Evolutionary conservation across 2,888 invertebrate genomes (phyloP), one percentile per base, ranked within the genome.

Genomic region (Aquatica leii): DNA sequence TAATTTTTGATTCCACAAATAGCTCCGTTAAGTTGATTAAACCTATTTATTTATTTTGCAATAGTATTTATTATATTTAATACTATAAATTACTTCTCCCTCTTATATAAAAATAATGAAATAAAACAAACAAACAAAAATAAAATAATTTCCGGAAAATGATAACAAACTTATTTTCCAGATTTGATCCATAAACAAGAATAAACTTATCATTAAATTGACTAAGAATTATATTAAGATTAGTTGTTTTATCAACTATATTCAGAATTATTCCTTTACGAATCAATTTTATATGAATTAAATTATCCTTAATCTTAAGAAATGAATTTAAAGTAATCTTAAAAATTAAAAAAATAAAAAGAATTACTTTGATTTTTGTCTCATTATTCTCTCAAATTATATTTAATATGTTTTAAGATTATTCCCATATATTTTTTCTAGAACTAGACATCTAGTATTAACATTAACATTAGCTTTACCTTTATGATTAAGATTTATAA

Each of bases 1-100:
- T 87, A 87, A 85, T 86, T 85, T 86, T 88, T 86, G 80, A 88
- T 89, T 0, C 88, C 88, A 59, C 89, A 89, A 86, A 88, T 89
- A 87, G 84, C 85, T 35, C 88, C 88, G 4, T 82, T 88, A 80
- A 84, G 82, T 15, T 6, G 18, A 46, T 46, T 46, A 40, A 40
- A 40, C 8, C 8, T 40, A 40, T 40, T 40, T 40, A 40, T 40
- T 40, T 40, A 5, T 40, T 40, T 40, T 14, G 14, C 8, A n/a
- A 40, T 40, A 14, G 11, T 40, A n/a, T 40, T 40, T 40, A 5
- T 40, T 40, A 4, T 24, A 24, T 24, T 24, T 24, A 24, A 24
- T 24, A 24, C 24, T 4, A 24, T 24, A 24, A 78, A 75, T 71
- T 78, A 70, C 75, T 76, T 70, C 67, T 75, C 40, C 87, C 76